A percentile compares a stretch with the other conserved stretches of the same genome.
Conservation (phyloP, 2,113 vertebrate species). For the Ceyx margarethae region DNA sequence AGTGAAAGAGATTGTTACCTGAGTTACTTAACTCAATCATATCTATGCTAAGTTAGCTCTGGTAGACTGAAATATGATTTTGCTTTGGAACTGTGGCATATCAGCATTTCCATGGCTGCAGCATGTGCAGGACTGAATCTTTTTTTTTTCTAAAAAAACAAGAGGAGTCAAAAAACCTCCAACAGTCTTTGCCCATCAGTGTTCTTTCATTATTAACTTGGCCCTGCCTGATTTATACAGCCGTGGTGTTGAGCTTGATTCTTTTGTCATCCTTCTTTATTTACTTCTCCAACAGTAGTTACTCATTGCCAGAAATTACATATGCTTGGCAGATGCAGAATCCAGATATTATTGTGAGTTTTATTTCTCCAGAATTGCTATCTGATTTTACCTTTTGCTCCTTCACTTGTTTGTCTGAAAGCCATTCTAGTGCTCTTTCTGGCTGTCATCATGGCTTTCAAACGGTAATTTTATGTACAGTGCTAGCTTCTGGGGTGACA, state of each 20-base stretch:
- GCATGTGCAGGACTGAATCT: neutral
- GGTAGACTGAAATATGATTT: neutral
- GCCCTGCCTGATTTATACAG: slow-evolving; percentile 25
- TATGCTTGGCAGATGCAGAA: slow-evolving; percentile 53
- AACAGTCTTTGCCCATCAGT: neutral
- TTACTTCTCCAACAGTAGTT: slow-evolving; percentile 34
- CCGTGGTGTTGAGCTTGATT: neutral
- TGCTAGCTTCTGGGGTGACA: neutral
- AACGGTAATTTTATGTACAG: neutral
- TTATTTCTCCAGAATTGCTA: slow-evolving; percentile 5
- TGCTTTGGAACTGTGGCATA: neutral
- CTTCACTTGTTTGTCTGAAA: neutral
- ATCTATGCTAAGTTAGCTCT: neutral
- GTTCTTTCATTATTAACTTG: slow-evolving; percentile 37
- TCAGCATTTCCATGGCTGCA: neutral
- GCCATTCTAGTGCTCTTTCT: neutral
- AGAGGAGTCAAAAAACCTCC: neutral
- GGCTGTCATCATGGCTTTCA: neutral
- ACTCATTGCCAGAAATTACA: slow-evolving; percentile 57
- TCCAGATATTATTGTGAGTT: slow-evolving; percentile 36
- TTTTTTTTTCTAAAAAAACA: neutral
- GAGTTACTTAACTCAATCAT: neutral
- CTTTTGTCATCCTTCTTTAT: slow-evolving; percentile 45
- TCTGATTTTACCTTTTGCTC: slow-evolving; percentile 33
- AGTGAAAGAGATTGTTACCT: neutral